Evolutionary conservation across 2,888 invertebrate species (phyloP), one percentile per base, ranked within the genome.

Genomic region (Latrodectus elegans): DNA sequence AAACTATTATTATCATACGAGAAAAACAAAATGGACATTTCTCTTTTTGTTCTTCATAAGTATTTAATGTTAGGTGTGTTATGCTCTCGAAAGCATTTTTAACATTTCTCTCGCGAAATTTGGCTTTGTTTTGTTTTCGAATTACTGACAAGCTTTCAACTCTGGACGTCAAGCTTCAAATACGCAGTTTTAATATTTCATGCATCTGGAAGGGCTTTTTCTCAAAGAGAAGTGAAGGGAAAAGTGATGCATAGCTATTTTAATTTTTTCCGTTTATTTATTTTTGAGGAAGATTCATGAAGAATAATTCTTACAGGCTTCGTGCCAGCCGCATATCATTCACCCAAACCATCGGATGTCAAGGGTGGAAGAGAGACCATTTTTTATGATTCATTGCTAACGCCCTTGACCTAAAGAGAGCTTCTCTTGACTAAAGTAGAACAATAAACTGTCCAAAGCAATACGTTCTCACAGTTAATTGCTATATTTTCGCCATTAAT

Each of bases 241-340:
- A 60, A 60, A 60, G n/a, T 60, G 60, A 38, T 38, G 38, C 38
- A 38, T 38, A 11, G 60, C 12, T 60, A 60, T 60, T 60, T 60
- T 60, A 60, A 60, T 60, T 60, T 60, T 60, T 15, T 60, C 14
- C 12, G 60, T 12, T 38, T 38, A 38, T 38, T 38, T 38, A 38
- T 60, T 60, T 60, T 60, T 60, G 60, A 60, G 14, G 60, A 60
- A 60, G 60, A 60, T 60, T 12, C 60, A 68, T 22, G 22, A 22
- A 65, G 75, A 65, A 76, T 64, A 76, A 76, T 64, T 68, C 67
- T 26, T 53, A 51, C 77, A 77, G 77, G 77, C 77, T 67, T 67
- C 17, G 17, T 77, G 77, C 77, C 77, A 77, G 68, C 53, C 15
- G 53, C n/a, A 64, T 68, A 77, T 77, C 77, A 68, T 77, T 77